Evolutionary conservation across 2,113 vertebrate genomes (phyloP), one percentile per base, ranked within the genome.

Genomic region (Podocnemis expansa): DNA sequence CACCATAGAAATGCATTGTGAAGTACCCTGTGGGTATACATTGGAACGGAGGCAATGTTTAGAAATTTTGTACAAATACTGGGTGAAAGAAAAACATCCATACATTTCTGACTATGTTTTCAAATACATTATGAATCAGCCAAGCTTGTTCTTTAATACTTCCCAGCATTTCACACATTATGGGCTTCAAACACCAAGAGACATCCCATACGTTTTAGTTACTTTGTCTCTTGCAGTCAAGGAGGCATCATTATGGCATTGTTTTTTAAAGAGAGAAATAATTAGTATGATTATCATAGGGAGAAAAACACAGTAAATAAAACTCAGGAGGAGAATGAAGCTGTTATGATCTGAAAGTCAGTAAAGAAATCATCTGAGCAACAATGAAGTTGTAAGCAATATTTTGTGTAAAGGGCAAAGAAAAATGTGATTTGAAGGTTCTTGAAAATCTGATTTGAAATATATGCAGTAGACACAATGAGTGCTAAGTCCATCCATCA

Each of bases 331-430:
- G 43, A 38, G 88, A 91, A 91, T 56, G 85, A 90, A 76, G 78
- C 90, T 96, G 54, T 76, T 94, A 75, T 70, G 82, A 89, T 94
- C 78, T 93, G 90, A 76, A 91, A 93, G 58, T 81, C 52, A 79
- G 52, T 63, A 94, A 81, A 90, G 84, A 87, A 93, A 82, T 82
- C 90, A 90, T 93, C 96, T 82, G 56, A 89, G 52, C 47, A 76
- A 73, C 80, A 87, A 82, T 89, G 60, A 89, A 89, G 34, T 55
- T 94, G 86, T 85, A 70, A 76, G 89, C 41, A 91, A 8, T 43
- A n/a, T 89, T 92, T 94, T 56, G 60, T 43, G 56, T 49, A 79
- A 90, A 93, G 84, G 67, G 24, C 60, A 82, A 92, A 95, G 45
- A 91, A 85, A 75, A 14, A 19, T 88, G 47, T 29, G 51, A 82